Evolutionary conservation across 1,140 invertebrate genomes (phyloP), one percentile per base, ranked within the genome.

Genomic region (Drosophila ananassae): DNA sequence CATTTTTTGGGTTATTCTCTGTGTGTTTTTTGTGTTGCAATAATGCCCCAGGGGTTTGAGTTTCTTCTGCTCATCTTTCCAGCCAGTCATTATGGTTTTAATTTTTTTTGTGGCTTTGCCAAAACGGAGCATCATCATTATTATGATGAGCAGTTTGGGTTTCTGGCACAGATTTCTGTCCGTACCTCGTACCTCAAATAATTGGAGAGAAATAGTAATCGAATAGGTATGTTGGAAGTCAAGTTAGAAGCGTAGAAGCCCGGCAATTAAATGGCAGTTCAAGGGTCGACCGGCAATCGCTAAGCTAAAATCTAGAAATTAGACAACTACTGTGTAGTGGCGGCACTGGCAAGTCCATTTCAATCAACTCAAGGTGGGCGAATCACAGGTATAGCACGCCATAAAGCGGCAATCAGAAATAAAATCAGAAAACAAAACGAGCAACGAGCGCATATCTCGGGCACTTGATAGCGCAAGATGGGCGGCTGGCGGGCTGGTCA

Each of bases 351-450:
- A 13, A 71, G 21, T 57, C 67, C 67, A 50, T 37, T 69, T 69
- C 21, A 69, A 69, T 71, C 32, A 56, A 32, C 32, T 50, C 51
- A 71, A 71, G 67, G 67, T 57, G 52, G 67, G 10, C 61, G 66
- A 81, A 78, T 82, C 69, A 69, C 69, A 60, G 74, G 79, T 83
- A 44, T 51, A 48, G 41, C 57, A 58, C 44, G 57, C 60, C 64
- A 81, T 78, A 82, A 77, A 62, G 17, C 58, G 17, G 32, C 54
- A 24, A 82, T 82, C 62, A 47, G 44, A 3, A 25, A 25, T 17
- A 12, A 41, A 44, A 44, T 44, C 41, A n/a, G 17, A 41, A 51
- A 47, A 64, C 66, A 21, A 8, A 2, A 60, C 12, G 48, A 63
- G 24, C 69, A 71, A 24, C 44, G 21, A 47, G 9, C 30, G 28